A percentile compares a stretch with the other conserved stretches of the same genome.
phyloP scores from a whole-genome alignment of 92 coral and sea anemone species.

The Epizoanthus illoricatus region DNA sequence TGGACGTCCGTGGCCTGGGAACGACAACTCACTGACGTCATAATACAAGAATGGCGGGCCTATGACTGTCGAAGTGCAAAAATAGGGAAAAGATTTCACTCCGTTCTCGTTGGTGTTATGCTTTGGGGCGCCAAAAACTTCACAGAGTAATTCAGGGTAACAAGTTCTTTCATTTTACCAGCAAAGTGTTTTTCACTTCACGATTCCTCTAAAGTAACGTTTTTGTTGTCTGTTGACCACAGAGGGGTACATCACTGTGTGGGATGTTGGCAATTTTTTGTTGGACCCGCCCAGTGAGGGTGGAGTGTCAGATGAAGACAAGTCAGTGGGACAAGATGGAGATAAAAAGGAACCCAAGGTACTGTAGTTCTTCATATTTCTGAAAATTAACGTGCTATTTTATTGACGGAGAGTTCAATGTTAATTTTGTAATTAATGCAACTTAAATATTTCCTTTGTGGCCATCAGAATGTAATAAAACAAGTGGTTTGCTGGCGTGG shows the following conservation, averaged over 20 bases:
- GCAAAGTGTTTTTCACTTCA: no score
- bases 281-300: conserved; percentile 63
- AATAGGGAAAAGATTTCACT: no score
- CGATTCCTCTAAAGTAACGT: background rate
- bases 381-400: no score
- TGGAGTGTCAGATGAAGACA: conserved; percentile 27
- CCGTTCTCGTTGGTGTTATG: no score
- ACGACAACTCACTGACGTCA: no score
- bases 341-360: conserved; percentile 83
- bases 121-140: no score
- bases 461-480: conserved; percentile 72
- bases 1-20: no score
- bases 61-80: no score
- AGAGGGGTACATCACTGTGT: conserved; percentile 95
- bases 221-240: background rate
- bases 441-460: background rate
- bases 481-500: conserved; percentile 98
- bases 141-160: no score
- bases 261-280: conserved; percentile 97
- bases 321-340: conserved; percentile 47
- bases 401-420: no score
- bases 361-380: background rate
- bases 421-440: background rate
- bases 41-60: no score
- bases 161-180: no score